phyloP scores from a whole-genome alignment of 2,888 invertebrate species.

The Myopa testacea region DNA sequence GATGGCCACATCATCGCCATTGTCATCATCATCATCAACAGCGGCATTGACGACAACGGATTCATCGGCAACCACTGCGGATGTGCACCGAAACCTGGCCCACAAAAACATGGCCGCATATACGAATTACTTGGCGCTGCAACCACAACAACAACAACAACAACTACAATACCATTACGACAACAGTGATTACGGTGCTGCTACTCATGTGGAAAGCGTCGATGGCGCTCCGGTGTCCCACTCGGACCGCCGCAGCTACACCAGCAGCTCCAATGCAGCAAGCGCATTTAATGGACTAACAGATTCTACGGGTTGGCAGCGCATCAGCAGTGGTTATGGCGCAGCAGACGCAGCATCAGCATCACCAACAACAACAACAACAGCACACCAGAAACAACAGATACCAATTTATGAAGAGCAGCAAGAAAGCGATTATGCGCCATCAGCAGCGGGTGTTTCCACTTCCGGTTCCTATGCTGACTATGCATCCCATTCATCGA shows the following conservation, averaged over 20 bases:
- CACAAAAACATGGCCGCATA: conserved; percentile 52
- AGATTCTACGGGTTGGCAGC: conserved; percentile 58
- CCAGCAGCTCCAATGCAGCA: conserved; percentile 45
- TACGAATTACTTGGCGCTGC: conserved; percentile 54
- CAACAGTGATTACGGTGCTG: conserved; percentile 31
- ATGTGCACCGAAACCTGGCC: conserved; percentile 50
- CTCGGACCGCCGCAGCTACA: conserved; percentile 31
- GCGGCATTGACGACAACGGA: conserved; percentile 41
- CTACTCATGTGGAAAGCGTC: conserved; percentile 24
- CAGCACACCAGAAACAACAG: conserved; percentile 30
- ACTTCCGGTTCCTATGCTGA: conserved; percentile 20
- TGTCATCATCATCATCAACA: conserved; percentile 27
- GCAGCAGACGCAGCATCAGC: conserved; percentile 14
- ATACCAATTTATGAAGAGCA: conserved; percentile 65
- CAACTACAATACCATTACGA: conserved; percentile 31
- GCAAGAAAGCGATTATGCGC: conserved; percentile 59
- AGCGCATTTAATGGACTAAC: conserved; percentile 58
- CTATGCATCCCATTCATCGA: conserved; percentile 36
- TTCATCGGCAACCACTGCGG: conserved; percentile 35
- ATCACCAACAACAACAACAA: conserved; percentile 32
- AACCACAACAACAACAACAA: conserved; percentile 42
- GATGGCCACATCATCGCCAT: conserved; percentile 45
- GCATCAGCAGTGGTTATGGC: conserved; percentile 59
- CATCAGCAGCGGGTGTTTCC: conserved; percentile 37
- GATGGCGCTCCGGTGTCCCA: neutral